Conservation (phyloP, 2,888 invertebrate genomes). For the Drosophila kokeensis region DNA sequence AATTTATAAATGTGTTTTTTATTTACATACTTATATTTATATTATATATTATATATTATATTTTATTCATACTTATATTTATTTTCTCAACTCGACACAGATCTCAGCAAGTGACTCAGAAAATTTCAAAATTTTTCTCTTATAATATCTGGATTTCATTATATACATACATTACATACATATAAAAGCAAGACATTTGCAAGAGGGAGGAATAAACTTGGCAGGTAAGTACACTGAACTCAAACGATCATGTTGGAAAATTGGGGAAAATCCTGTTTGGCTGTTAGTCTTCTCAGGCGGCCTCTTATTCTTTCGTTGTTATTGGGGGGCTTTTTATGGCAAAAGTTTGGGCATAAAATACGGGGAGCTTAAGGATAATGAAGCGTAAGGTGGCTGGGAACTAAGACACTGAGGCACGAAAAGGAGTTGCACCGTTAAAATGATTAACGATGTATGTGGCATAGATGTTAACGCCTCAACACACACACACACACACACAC, state of each 20-base stretch:
- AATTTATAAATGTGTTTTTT: no score
- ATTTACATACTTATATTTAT: neutral
- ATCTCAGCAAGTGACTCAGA: neutral
- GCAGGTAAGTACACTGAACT: conserved; percentile 35
- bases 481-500: conserved; percentile 48
- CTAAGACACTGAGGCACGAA: conserved; percentile 22
- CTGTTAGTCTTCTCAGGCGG: neutral
- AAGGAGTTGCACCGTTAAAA: conserved; percentile 76
- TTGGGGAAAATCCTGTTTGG: neutral
- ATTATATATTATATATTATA: no score
- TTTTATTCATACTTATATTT: neutral
- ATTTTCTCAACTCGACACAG: neutral
- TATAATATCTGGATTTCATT: neutral
- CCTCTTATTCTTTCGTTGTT: neutral
- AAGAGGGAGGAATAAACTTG: neutral
- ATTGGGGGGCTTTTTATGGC: conserved; percentile 31
- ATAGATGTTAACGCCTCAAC: conserved; percentile 69
- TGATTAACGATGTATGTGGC: conserved; percentile 83
- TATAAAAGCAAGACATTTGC: neutral
- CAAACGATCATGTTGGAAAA: neutral
- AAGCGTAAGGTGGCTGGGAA: conserved; percentile 32
- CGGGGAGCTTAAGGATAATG: conserved; percentile 44
- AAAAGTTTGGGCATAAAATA: conserved; percentile 57
- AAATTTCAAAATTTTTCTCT: neutral
- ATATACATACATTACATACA: neutral